A percentile compares a stretch with the other conserved stretches of the same genome.
Evolutionary conservation across 2,888 invertebrate species (phyloP).

Genomic region (Caenorhabditis japonica): DNA sequence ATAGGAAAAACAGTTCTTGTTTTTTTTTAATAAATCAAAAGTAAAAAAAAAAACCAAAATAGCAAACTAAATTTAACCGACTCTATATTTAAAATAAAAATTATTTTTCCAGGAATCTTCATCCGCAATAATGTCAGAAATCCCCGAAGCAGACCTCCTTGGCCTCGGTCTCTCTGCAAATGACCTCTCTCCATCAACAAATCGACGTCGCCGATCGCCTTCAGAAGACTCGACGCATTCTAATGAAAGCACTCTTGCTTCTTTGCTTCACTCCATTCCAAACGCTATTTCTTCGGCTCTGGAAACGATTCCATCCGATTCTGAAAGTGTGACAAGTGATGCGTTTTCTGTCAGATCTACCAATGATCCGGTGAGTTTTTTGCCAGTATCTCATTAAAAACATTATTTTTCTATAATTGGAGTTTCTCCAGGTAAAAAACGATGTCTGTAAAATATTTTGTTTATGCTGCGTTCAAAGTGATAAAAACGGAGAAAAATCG

Average conservation of each 20-base stretch:
- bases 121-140: slow-evolving; percentile 59
- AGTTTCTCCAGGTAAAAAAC: too few relatives aligned
- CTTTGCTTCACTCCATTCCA: slow-evolving; percentile 61
- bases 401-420: too few relatives aligned
- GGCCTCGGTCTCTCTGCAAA: slow-evolving; percentile 60
- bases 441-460: too few relatives aligned
- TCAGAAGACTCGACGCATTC: slow-evolving; percentile 68
- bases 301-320: slow-evolving; percentile 72
- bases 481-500: too few relatives aligned
- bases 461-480: too few relatives aligned
- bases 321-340: slow-evolving; percentile 66
- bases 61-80: too few relatives aligned
- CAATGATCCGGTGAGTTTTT: slow-evolving; percentile 66
- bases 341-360: slow-evolving; percentile 63
- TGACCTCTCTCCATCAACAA: slow-evolving; percentile 25
- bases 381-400: too few relatives aligned
- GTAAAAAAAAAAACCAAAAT: too few relatives aligned
- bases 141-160: slow-evolving; percentile 65
- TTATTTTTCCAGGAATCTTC: slow-evolving; percentile 41
- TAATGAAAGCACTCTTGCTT: slow-evolving; percentile 63
- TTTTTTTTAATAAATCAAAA: too few relatives aligned
- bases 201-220: slow-evolving; percentile 25
- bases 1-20: too few relatives aligned
- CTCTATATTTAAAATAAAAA: too few relatives aligned
- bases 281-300: slow-evolving; percentile 57